Evolutionary conservation across 2,888 invertebrate species (phyloP), one percentile per base, ranked within the genome.

Genomic region (Elysia crispata): DNA sequence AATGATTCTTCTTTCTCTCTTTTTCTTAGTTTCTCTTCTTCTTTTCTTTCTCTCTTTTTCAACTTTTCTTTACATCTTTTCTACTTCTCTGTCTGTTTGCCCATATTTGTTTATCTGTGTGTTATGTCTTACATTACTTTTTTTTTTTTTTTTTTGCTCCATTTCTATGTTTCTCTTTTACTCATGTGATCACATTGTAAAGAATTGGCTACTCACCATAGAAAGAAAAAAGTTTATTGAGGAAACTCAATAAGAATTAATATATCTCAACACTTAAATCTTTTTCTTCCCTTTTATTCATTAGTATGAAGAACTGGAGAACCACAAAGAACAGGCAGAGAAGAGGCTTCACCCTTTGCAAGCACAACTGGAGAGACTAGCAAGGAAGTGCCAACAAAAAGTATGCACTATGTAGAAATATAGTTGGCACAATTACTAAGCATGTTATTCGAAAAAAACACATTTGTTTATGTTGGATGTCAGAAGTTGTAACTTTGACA

Each of bases 311-410:
- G 85, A 86, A 30, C 77, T 87, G 81, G 86, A 87, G 57, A 72
- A 82, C 20, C 79, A 82, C n/a, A 89, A 86, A 75, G 82, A 85
- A 62, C 85, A 86, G 60, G 86, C 88, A 8, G 76, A 84, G 62
- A 79, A 82, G 49, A 82, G 84, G 31, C 81, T 89, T 23, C 86
- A 88, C 8, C 84, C 87, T 50, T 78, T 90, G 23, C 83, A 87
- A 81, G 86, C 88, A n/a, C 86, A 86, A 70, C 85, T 90, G 31
- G 84, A 86, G 30, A 86, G 87, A 66, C 84, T 90, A 28, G 83
- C 87, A 25, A 85, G 87, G 77, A 87, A 88, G 60, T 90, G 90
- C 81, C 86, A 86, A 81, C 87, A 89, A 79, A 90, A 90, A 87
- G 89, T 89, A 81, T 50, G 41, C 11, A 41, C 41, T 11, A 6